Evolutionary conservation across 2,888 invertebrate genomes (phyloP).

Genomic region (Dilophus febrilis): DNA sequence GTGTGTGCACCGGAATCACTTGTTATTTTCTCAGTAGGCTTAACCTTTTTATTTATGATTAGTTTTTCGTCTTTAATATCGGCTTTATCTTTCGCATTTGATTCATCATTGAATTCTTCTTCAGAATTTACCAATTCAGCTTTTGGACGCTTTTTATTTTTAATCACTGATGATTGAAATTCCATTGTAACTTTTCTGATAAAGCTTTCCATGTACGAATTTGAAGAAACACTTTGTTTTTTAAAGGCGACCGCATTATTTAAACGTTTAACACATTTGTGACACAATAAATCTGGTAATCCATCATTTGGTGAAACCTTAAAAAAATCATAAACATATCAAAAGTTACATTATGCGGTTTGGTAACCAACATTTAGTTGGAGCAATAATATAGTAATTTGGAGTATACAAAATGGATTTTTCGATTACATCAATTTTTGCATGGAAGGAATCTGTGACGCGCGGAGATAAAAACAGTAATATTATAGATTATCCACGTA

Average conservation of each 20-base stretch:
- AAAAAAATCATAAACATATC: too few species aligned
- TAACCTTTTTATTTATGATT: too few species aligned
- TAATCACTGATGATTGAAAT: slow-evolving; percentile 14
- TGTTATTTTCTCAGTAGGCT: too few species aligned
- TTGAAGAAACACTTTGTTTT: slow-evolving; percentile 16
- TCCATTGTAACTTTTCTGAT: slow-evolving; percentile 18
- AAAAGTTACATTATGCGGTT: neutral
- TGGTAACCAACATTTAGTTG: too few species aligned
- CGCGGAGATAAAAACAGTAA: too few species aligned
- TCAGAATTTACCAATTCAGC: neutral
- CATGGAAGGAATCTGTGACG: neutral
- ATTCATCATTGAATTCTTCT: slow-evolving; percentile 10
- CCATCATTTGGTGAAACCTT: slow-evolving; percentile 18
- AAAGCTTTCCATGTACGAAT: slow-evolving; percentile 18
- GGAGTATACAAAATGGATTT: neutral
- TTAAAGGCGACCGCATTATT: slow-evolving; percentile 19
- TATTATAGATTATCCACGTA: neutral
- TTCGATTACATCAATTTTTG: neutral
- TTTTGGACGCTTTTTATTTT: slow-evolving; percentile 5
- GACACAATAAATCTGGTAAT: slow-evolving; percentile 18
- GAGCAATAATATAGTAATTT: too few species aligned
- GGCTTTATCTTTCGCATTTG: slow-evolving; percentile 8
- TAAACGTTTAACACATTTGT: slow-evolving; percentile 16
- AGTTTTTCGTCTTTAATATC: too few species aligned
- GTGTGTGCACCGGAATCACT: too few species aligned